Conservation (phyloP, 2,888 invertebrate genomes). For the Lithophane socia region DNA sequence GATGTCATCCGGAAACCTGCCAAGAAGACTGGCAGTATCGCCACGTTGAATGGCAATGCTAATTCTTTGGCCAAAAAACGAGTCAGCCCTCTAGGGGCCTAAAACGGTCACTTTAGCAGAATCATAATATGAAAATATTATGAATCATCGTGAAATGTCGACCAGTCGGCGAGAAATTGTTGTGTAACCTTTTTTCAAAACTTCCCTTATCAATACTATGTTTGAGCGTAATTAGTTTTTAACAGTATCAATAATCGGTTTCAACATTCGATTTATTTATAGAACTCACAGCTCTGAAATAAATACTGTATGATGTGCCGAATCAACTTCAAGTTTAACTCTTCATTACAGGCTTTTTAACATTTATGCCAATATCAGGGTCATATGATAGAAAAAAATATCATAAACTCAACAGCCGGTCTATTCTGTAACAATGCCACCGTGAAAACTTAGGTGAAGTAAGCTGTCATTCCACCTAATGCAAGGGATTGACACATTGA, state of each 20-base stretch:
- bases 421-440: not conserved
- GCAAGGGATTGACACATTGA: too few species aligned
- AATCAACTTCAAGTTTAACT: not conserved
- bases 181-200: not conserved
- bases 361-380: too few species aligned
- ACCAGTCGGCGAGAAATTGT: too few species aligned
- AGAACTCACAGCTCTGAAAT: not conserved
- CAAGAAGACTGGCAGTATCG: not conserved
- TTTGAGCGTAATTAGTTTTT: not conserved
- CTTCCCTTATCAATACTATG: not conserved
- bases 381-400: not conserved
- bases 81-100: too few species aligned
- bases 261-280: not conserved
- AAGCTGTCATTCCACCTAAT: not conserved
- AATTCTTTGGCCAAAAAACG: not conserved
- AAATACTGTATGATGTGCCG: not conserved
- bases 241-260: not conserved
- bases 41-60: not conserved
- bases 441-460: not conserved
- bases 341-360: too few species aligned
- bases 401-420: not conserved
- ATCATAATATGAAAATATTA: too few species aligned
- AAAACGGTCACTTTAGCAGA: too few species aligned
- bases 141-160: too few species aligned
- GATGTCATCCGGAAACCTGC: not conserved